Evolutionary conservation across 2,113 vertebrate species (phyloP).

Genomic region (Cavia porcellus): DNA sequence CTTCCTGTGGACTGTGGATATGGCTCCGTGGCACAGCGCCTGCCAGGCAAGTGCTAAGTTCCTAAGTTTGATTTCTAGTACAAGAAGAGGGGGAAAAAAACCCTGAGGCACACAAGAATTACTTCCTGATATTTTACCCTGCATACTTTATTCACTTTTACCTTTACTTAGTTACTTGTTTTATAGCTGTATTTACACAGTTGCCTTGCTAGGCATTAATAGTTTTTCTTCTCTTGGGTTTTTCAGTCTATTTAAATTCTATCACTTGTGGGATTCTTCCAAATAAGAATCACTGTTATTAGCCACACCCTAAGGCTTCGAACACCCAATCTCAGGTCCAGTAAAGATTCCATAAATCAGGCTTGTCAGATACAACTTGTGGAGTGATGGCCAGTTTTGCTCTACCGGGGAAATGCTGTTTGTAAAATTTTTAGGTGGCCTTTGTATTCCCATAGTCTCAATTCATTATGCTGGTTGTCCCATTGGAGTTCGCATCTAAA

Average conservation of each 20-base stretch:
- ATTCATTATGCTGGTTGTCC: neutral
- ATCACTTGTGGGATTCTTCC: neutral
- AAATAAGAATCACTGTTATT: neutral
- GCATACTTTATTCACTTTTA: neutral
- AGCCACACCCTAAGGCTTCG: neutral
- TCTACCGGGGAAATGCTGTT: neutral
- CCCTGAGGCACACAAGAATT: too few species aligned
- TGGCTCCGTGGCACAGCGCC: too few species aligned
- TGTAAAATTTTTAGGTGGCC: neutral
- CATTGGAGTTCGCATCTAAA: neutral
- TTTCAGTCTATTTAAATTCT: neutral
- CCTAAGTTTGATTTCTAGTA: too few species aligned
- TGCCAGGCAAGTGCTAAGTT: too few species aligned
- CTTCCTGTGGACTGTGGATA: neutral
- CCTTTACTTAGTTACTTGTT: neutral
- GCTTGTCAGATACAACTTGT: neutral
- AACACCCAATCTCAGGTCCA: neutral
- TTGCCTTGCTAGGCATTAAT: conserved; percentile 11
- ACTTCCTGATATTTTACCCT: neutral
- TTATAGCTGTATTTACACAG: neutral
- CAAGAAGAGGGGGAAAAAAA: too few species aligned
- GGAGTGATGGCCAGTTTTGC: neutral
- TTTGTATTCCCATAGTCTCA: neutral
- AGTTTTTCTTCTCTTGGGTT: conserved; percentile 4
- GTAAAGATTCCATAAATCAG: neutral